phyloP scores from a whole-genome alignment of 2,113 vertebrate species.

The Ammodytes marinus region DNA sequence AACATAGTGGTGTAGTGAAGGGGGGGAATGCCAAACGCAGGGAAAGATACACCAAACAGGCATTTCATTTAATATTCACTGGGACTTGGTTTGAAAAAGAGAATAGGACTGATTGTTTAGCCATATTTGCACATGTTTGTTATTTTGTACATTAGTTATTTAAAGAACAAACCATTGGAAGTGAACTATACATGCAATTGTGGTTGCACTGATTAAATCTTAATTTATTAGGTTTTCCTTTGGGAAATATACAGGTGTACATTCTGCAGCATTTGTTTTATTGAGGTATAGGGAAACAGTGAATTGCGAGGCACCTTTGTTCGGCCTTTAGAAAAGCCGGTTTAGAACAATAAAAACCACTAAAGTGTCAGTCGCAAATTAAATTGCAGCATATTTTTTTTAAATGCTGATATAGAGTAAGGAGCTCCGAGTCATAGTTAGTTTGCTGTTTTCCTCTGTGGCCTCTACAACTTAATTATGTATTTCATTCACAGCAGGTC shows the following conservation, averaged over 20 bases:
- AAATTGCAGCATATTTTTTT: too few species aligned
- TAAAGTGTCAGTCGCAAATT: too few species aligned
- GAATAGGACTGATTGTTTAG: neutral
- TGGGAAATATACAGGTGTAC: too few species aligned
- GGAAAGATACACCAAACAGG: neutral
- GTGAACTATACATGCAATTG: neutral
- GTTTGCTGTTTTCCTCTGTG: neutral
- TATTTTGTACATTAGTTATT: neutral
- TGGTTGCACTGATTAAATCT: conserved; percentile 11
- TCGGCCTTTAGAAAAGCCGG: too few species aligned
- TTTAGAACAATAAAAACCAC: too few species aligned
- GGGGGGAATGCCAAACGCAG: conserved; percentile 7
- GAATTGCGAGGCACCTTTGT: too few species aligned
- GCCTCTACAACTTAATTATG: too few species aligned
- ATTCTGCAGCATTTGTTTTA: too few species aligned
- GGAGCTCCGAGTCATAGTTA: too few species aligned
- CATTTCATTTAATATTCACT: neutral
- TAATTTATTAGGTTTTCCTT: neutral
- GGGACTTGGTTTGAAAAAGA: neutral
- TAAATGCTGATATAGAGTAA: too few species aligned
- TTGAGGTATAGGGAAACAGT: too few species aligned
- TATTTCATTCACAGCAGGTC: neutral
- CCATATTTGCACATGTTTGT: neutral
- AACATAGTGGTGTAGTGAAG: conserved; percentile 21
- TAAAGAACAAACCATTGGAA: conserved; percentile 5